Percentiles rank a stretch among this genome's conserved stretches.
Evolutionary conservation across 2,888 invertebrate species (phyloP).

Genomic region (Ectobius pallidus): DNA sequence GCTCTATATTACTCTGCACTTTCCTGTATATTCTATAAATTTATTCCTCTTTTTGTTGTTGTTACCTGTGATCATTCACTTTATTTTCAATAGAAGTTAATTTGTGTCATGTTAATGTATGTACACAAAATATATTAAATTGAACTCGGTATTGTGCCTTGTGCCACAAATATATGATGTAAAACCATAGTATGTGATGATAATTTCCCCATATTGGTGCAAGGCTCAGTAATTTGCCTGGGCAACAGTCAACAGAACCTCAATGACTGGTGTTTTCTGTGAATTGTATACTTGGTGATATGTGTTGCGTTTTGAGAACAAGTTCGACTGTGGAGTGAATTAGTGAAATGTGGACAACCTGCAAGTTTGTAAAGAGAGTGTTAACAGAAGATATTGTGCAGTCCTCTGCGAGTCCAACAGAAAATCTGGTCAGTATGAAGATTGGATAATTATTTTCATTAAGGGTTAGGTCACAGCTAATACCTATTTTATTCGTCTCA

Average conservation of each 20-base stretch:
- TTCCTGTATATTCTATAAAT: too few species aligned
- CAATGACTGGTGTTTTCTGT: background rate
- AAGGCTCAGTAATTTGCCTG: conserved; percentile 13
- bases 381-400: background rate
- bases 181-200: too few species aligned
- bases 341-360: background rate
- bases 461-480: too few species aligned
- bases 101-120: too few species aligned
- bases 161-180: conserved; percentile 16
- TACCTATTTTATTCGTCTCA: conserved; percentile 8
- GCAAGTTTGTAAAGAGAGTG: background rate
- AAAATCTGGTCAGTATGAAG: conserved; percentile 2
- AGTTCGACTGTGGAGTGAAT: background rate
- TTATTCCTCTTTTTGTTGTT: too few species aligned
- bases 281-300: conserved; percentile 5
- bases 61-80: too few species aligned
- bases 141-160: conserved; percentile 21
- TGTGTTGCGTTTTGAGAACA: background rate
- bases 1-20: too few species aligned
- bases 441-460: background rate
- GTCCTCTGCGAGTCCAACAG: conserved; percentile 6
- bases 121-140: too few species aligned
- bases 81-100: too few species aligned
- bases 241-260: background rate
- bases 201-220: background rate